Evolutionary conservation across 1,140 invertebrate species (phyloP).

Genomic region (Spodoptera litura): DNA sequence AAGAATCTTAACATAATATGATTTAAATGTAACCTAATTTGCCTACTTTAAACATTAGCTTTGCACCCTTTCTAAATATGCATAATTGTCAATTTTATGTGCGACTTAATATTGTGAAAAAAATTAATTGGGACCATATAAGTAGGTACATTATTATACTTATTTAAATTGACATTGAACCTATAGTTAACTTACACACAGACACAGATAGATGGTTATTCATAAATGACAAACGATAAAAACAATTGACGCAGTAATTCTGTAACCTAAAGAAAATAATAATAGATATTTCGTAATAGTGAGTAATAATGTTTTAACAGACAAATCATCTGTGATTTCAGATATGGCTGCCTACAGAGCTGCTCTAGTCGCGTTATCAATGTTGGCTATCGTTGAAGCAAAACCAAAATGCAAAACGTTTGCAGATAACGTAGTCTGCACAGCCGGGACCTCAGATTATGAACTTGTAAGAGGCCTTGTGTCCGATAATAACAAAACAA

Average conservation of each 20-base stretch:
- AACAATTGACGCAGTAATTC: neutral
- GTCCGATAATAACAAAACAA: conserved; percentile 46
- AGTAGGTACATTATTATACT: too few species aligned
- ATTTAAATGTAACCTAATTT: too few species aligned
- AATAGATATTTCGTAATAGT: neutral
- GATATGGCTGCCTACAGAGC: neutral
- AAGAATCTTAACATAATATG: too few species aligned
- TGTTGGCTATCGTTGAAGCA: conserved; percentile 1
- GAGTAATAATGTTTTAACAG: neutral
- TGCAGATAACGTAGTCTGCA: conserved; percentile 27
- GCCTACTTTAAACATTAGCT: too few species aligned
- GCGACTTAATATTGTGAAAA: too few species aligned
- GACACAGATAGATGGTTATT: too few species aligned
- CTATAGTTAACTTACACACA: too few species aligned
- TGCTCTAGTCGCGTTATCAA: neutral
- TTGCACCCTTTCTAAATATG: too few species aligned
- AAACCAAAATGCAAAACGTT: conserved; percentile 35
- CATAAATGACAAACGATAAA: neutral
- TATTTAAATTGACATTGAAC: too few species aligned
- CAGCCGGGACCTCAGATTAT: conserved; percentile 45
- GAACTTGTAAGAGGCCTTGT: conserved; percentile 48
- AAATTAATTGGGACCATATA: too few species aligned
- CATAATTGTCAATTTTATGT: too few species aligned
- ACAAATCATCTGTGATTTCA: conserved; percentile 22
- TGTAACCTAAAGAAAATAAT: neutral